Conservation (phyloP, 2,113 vertebrate species). For the Osmerus eperlanus region DNA sequence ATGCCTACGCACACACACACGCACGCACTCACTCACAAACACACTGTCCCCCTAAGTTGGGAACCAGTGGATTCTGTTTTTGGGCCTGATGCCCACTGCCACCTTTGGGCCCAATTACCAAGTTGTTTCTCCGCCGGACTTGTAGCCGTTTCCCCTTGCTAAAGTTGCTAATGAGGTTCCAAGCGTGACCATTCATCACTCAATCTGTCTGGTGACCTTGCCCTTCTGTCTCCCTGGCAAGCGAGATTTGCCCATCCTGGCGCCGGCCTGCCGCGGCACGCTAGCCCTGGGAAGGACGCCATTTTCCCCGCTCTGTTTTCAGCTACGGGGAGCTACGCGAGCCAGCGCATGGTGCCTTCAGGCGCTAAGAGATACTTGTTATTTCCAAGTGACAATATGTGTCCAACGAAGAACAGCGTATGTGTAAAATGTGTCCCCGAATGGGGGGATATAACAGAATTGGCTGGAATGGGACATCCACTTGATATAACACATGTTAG, state of each 20-base stretch:
- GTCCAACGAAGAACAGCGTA: conserved; percentile 6
- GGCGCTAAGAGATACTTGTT: conserved; percentile 62
- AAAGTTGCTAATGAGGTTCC: conserved; percentile 74
- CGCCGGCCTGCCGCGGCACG: conserved; percentile 36
- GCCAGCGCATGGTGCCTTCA: conserved; percentile 57
- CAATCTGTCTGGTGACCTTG: conserved; percentile 75
- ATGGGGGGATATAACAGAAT: conserved; percentile 37
- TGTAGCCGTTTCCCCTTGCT: conserved; percentile 52
- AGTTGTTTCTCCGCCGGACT: conserved; percentile 64
- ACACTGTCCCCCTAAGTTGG: conserved; percentile 33
- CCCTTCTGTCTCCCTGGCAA: conserved; percentile 71
- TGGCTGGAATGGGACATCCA: background rate
- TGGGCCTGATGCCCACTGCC: conserved; percentile 72
- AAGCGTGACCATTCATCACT: conserved; percentile 60
- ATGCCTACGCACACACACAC: conserved; percentile 12
- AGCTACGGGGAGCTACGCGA: conserved; percentile 19
- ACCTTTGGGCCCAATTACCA: conserved; percentile 79
- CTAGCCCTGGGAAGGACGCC: conserved; percentile 64
- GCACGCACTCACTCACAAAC: conserved; percentile 6
- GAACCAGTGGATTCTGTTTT: conserved; percentile 36
- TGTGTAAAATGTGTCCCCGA: conserved; percentile 48
- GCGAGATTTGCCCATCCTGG: conserved; percentile 44
- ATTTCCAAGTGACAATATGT: conserved; percentile 53
- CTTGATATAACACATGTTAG: background rate
- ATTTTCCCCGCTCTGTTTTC: conserved; percentile 58